Percentiles rank a stretch among this genome's conserved stretches.
Evolutionary conservation across 2,797 vertebrate genomes (phyloP).

Genomic region (Sebastiscus albofasciatus): DNA sequence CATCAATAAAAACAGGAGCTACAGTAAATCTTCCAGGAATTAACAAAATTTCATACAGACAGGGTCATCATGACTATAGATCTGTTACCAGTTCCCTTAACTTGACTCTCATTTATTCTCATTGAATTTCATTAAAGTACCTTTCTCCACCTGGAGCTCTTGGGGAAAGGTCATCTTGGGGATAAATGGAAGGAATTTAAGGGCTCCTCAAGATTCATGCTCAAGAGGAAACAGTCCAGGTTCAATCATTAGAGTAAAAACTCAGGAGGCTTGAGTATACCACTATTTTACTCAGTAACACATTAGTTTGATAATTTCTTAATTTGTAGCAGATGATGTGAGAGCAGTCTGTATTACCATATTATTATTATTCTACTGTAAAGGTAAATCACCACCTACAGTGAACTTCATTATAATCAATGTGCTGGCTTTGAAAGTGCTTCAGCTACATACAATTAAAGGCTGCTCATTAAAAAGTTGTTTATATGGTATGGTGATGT

Average conservation of each 20-base stretch:
- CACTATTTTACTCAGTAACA: not conserved
- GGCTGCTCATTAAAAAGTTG: not conserved
- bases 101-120: conserved; percentile 23
- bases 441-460: conserved; percentile 1
- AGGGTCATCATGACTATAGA: not conserved
- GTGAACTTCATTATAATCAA: not conserved
- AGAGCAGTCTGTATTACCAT: not conserved
- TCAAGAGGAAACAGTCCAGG: not conserved
- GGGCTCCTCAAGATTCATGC: not conserved
- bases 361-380: not conserved
- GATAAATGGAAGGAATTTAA: conserved; percentile 19
- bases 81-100: conserved; percentile 1
- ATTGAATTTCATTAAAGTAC: conserved; percentile 36
- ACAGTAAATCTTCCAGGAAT: not conserved
- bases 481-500: not conserved
- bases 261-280: not conserved
- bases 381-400: not conserved
- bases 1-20: not conserved
- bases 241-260: not conserved
- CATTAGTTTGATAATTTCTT: not conserved
- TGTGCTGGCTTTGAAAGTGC: not conserved
- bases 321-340: not conserved
- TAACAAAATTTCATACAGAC: not conserved
- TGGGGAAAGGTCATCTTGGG: not conserved
- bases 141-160: conserved; percentile 1